These are phyloP conservation scores for Mastomys natalensis DNA, from an alignment of 2,113 vertebrate species.

Conservation along the genomic window DNA sequence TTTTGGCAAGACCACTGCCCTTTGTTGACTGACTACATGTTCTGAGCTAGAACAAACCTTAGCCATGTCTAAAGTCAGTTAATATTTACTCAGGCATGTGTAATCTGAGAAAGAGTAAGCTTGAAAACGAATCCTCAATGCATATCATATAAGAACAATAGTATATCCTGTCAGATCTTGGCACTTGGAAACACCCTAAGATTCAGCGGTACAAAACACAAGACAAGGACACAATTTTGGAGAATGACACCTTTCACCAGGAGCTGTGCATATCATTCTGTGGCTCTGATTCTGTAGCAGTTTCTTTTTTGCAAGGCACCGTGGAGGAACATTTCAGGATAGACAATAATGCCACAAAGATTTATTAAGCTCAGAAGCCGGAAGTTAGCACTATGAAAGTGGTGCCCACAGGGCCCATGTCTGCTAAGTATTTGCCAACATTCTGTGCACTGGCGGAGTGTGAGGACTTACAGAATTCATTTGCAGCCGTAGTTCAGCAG, in stretches of 20 bases:
- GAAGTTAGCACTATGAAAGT: conserved; percentile 32
- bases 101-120: conserved; percentile 43
- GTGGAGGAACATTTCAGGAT: not conserved
- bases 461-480: conserved; percentile 45
- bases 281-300: not conserved
- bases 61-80: not conserved
- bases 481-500: not conserved
- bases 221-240: not conserved
- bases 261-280: not conserved
- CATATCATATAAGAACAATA: not conserved
- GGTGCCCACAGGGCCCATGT: not conserved
- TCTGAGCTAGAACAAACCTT: conserved; percentile 42
- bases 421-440: not conserved
- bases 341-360: not conserved
- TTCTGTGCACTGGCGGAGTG: not conserved
- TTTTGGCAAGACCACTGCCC: conserved; percentile 41
- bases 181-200: not conserved
- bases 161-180: not conserved
- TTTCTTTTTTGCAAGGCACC: not conserved
- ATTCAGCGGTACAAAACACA: not conserved
- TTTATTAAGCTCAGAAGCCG: conserved; percentile 49
- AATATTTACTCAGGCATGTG: conserved; percentile 71
- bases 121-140: not conserved
- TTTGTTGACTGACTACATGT: conserved; percentile 57
- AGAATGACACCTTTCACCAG: not conserved